Evolutionary conservation across 2,797 vertebrate species (phyloP).

Genomic region (Glyptemys insculpta): DNA sequence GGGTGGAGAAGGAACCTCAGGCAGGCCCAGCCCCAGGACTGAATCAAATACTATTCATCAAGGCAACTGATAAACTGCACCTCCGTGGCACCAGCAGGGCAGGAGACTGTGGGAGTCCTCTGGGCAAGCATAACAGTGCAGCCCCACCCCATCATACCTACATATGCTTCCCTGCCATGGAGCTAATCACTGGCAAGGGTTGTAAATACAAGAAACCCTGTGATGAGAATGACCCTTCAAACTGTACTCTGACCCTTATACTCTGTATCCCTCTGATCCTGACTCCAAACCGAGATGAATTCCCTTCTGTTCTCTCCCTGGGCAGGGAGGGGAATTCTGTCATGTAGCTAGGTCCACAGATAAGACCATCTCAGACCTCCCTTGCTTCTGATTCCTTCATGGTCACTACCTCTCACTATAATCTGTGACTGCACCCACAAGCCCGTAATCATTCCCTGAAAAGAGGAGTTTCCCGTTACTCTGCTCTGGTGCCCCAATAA

Average conservation of each 20-base stretch:
- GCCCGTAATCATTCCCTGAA: background rate
- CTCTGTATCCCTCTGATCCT: background rate
- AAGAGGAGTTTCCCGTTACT: background rate
- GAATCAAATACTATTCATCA: background rate
- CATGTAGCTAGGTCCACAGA: rapidly evolving
- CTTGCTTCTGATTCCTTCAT: background rate
- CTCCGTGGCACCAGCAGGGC: background rate
- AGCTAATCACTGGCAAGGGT: background rate
- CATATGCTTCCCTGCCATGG: background rate
- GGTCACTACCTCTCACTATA: background rate
- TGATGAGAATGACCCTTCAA: background rate
- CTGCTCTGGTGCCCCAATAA: background rate
- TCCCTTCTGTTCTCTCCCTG: background rate
- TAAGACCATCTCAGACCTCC: rapidly evolving
- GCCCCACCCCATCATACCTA: background rate
- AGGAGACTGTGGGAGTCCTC: background rate
- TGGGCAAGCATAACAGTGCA: background rate
- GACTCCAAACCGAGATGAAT: background rate
- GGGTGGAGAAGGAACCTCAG: slow-evolving; percentile 61
- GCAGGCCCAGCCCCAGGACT: background rate
- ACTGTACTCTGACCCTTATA: background rate
- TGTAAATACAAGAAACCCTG: background rate
- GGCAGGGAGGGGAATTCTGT: background rate
- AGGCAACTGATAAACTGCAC: background rate
- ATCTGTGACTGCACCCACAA: background rate